Percentiles rank a stretch among this genome's conserved stretches.
Conservation (phyloP, 1,140 invertebrate species). For the Tetragnatha versicolor region DNA sequence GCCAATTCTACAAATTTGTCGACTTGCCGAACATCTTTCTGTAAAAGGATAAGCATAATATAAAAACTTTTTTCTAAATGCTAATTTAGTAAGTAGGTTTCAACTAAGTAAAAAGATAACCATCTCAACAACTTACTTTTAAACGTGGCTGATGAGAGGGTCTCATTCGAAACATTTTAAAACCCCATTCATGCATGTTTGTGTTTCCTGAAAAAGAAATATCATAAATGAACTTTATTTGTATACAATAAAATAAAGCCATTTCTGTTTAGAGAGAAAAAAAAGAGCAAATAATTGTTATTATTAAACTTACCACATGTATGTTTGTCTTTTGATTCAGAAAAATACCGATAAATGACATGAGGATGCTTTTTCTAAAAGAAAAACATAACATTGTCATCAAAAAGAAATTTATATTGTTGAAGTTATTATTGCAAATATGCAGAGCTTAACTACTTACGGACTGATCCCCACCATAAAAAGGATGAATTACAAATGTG, state of each 20-base stretch:
- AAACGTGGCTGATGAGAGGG: constrained; percentile 36
- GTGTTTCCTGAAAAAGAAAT: constrained; percentile 69
- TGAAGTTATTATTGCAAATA: too few species aligned
- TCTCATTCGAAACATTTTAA: constrained; percentile 61
- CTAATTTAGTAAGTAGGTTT: not conserved
- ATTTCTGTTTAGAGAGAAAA: not conserved
- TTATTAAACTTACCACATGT: constrained; percentile 71
- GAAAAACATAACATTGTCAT: too few species aligned
- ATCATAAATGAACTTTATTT: too few species aligned
- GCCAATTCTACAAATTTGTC: constrained; percentile 93
- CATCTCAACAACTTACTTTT: constrained; percentile 40
- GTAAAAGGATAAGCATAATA: not conserved
- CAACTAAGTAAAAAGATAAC: not conserved
- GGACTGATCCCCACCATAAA: constrained; percentile 93
- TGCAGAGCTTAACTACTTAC: too few species aligned
- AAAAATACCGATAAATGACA: constrained; percentile 85
- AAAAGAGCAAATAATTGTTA: not conserved
- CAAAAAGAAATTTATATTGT: too few species aligned
- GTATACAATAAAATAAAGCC: not conserved
- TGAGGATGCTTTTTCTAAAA: constrained; percentile 91
- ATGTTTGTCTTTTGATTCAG: constrained; percentile 83
- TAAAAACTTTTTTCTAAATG: not conserved
- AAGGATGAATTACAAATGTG: constrained; percentile 94
- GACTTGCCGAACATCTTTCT: constrained; percentile 81
- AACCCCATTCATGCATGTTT: constrained; percentile 76